Conservation (phyloP, 1,140 invertebrate genomes). For the Macrobrachium nipponense region DNA sequence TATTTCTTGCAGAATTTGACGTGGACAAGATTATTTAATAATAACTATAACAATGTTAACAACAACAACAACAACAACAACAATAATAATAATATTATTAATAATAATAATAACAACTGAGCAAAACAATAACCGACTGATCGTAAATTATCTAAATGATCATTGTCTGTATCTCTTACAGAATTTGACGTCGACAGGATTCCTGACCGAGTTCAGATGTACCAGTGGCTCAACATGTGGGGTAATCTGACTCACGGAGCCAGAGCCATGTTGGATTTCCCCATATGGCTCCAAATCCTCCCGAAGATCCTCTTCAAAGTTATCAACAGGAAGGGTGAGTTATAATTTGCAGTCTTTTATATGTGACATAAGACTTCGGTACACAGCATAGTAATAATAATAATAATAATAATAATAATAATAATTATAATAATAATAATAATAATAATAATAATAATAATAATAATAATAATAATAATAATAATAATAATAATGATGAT, state of each 20-base stretch:
- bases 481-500: neutral
- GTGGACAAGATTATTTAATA: too few species aligned
- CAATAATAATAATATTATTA: too few species aligned
- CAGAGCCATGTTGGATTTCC: slow-evolving; percentile 63
- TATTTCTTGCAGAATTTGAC: too few species aligned
- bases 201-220: slow-evolving; percentile 63
- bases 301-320: slow-evolving; percentile 64
- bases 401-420: too few species aligned
- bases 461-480: too few species aligned
- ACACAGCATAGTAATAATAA: neutral
- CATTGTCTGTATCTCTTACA: slow-evolving; percentile 16
- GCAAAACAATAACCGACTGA: too few species aligned
- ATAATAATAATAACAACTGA: too few species aligned
- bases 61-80: neutral
- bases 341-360: neutral
- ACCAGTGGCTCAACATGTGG: slow-evolving; percentile 65
- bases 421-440: too few species aligned
- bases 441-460: too few species aligned
- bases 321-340: slow-evolving; percentile 63
- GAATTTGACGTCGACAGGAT: slow-evolving; percentile 64
- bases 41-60: neutral
- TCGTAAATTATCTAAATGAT: too few species aligned
- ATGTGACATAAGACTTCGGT: neutral
- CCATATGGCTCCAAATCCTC: slow-evolving; percentile 64
- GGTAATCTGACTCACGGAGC: slow-evolving; percentile 62